Conservation (phyloP, 2,113 vertebrate species). For the Stercorarius parasiticus region DNA sequence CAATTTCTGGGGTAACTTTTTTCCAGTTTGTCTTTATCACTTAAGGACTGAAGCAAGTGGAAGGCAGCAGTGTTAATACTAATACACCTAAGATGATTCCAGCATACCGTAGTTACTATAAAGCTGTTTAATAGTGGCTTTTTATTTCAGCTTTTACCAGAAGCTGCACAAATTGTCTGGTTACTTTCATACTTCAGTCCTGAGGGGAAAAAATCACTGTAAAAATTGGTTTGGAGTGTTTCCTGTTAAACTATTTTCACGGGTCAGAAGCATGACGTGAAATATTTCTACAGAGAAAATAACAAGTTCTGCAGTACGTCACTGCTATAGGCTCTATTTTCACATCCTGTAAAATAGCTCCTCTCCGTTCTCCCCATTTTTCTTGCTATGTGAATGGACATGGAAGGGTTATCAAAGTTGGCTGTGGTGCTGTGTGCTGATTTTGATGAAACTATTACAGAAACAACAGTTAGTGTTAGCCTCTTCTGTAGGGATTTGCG, state of each 20-base stretch:
- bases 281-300: slow-evolving; percentile 47
- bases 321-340: background rate
- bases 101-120: background rate
- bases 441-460: slow-evolving; percentile 34
- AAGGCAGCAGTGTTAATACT: background rate
- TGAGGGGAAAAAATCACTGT: background rate
- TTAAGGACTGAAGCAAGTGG: background rate
- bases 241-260: slow-evolving; percentile 31
- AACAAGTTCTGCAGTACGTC: background rate
- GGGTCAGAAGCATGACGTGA: slow-evolving; percentile 40
- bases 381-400: slow-evolving; percentile 14
- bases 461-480: background rate
- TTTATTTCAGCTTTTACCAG: slow-evolving; percentile 17
- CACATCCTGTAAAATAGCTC: slow-evolving; percentile 13
- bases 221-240: slow-evolving; percentile 43
- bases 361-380: background rate
- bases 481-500: background rate
- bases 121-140: background rate
- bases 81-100: background rate
- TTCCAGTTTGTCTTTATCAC: background rate
- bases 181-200: slow-evolving; percentile 6
- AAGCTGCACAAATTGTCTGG: slow-evolving; percentile 26
- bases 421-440: background rate
- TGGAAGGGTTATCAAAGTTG: background rate
- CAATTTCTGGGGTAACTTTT: background rate